These are phyloP conservation scores for Pitta sordida DNA, from an alignment of 2,113 vertebrate genomes.

Conservation along the genomic window DNA sequence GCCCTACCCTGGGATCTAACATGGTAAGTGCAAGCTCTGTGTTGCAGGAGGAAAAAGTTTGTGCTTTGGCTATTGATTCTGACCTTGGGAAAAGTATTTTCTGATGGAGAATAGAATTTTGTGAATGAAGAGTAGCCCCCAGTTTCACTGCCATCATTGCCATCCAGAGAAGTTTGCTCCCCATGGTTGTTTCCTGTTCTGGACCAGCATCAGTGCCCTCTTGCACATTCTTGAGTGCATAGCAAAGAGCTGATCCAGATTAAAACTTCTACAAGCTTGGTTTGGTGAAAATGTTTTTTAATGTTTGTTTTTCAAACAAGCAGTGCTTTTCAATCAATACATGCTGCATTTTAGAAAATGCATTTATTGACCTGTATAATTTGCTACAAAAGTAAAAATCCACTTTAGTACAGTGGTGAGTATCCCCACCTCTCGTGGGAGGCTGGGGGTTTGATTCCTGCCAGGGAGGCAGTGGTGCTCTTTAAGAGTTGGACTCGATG, in stretches of 20 bases:
- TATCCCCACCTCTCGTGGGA: too few relatives aligned
- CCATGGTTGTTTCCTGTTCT: background rate
- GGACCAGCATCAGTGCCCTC: rapidly evolving
- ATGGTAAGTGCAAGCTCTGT: slow-evolving; percentile 35
- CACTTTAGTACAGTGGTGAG: too few relatives aligned
- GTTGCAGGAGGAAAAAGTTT: background rate
- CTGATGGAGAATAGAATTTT: background rate
- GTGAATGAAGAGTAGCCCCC: background rate
- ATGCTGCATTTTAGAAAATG: background rate
- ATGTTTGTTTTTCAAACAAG: background rate
- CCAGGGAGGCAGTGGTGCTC: too few relatives aligned
- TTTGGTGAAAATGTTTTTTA: background rate
- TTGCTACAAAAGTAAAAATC: background rate
- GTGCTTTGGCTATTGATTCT: background rate
- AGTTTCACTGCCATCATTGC: background rate
- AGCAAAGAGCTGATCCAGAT: background rate
- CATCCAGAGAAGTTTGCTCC: background rate
- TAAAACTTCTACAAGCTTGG: background rate
- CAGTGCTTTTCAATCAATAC: background rate
- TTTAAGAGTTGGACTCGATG: too few relatives aligned
- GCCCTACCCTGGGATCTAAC: slow-evolving; percentile 57
- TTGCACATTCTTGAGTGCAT: rapidly evolving
- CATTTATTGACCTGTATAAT: background rate
- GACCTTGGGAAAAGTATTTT: background rate
- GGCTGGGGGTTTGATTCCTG: too few relatives aligned